Evolutionary conservation across 2,888 invertebrate species (phyloP), one percentile per base, ranked within the genome.

Genomic region (Dolichomitus sp.): DNA sequence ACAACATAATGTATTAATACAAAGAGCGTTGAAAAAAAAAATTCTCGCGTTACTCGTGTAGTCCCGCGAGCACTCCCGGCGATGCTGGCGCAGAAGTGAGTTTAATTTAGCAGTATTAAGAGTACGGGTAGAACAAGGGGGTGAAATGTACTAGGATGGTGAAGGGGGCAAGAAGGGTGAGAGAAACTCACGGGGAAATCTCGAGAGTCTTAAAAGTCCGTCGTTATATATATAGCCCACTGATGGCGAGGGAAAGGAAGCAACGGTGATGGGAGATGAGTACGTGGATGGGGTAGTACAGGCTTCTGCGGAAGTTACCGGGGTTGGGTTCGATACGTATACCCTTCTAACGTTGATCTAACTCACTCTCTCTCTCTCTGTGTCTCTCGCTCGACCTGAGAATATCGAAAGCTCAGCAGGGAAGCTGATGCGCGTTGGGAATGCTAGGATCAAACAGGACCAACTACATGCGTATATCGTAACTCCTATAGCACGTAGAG

Each of bases 131-230:
- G 33, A 48, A 37, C 37, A 48, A 30, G 69, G 42, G 40, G 27
- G 7, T 40, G 19, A 37, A 42, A 57, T 5, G 37, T 37, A 37
- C 7, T 37, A 37, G 69, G 52, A 23, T 19, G 40, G 42, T 23
- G n/a, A 17, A n/a, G n/a, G 14, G 27, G 57, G 27, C 30, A 68
- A 68, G 68, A 14, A 52, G 17, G 37, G 33, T 6, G 23, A 6
- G 19, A 37, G 37, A 83, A 83, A 84, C 77, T 79, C 79, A 50
- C 52, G 74, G 57, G 45, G 50, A 83, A 81, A 84, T 76, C 85
- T 84, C 81, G 30, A 85, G 86, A 87, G 86, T 88, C 85, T 85
- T 48, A 84, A 84, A 85, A 85, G 83, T 87, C 73, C 59, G 54
- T 79, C 74, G 61, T 61, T 37, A 19, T 59, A n/a, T 57, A 30